Percentiles rank a stretch among this genome's conserved stretches.
Conservation (phyloP, 2,113 vertebrate genomes). For the Rynchops niger region DNA sequence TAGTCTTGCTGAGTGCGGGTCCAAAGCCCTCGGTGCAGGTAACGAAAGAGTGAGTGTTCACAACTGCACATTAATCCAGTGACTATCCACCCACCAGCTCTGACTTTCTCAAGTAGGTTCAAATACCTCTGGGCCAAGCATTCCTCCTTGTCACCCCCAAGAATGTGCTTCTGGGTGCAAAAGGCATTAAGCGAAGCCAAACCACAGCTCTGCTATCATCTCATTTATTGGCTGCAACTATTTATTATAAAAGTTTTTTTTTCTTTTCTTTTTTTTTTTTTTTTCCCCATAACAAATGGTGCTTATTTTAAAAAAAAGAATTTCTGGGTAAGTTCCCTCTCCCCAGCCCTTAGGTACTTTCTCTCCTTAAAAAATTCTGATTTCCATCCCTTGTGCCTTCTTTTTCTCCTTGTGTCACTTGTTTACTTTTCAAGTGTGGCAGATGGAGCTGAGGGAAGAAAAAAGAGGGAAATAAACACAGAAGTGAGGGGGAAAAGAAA, state of each 20-base stretch:
- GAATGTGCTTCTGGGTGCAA: neutral
- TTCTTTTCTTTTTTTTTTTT: neutral
- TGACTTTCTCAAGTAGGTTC: neutral
- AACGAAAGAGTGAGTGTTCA: neutral
- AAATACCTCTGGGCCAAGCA: neutral
- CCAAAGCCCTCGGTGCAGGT: neutral
- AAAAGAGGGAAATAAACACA: neutral
- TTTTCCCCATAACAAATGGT: neutral
- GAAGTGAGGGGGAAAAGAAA: neutral
- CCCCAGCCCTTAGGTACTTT: neutral
- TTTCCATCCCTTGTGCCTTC: neutral
- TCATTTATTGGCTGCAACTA: neutral
- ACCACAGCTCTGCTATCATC: neutral
- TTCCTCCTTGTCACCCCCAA: neutral
- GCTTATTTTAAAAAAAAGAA: neutral
- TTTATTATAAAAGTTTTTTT: neutral
- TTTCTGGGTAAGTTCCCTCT: neutral
- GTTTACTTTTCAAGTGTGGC: neutral
- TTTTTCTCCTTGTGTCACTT: neutral
- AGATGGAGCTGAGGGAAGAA: neutral
- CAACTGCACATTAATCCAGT: neutral
- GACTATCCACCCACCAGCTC: neutral
- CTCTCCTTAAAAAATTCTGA: neutral
- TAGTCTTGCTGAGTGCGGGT: fast-evolving
- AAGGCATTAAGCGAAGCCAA: conserved; percentile 13